Base-by-base conservation (phyloP, 2,797 vertebrate species). In the Kryptopterus vitreolus region DNA sequence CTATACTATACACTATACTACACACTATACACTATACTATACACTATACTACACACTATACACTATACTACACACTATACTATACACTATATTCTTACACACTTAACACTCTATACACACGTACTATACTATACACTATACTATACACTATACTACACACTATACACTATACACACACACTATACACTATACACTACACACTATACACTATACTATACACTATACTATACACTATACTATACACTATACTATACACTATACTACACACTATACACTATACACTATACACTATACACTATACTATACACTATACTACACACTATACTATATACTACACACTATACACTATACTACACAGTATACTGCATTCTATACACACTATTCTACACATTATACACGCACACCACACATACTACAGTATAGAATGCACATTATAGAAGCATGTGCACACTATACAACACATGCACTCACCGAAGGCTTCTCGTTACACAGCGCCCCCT, bases 191-290 rank as follows among this genome's bases (percentile, higher is more conserved):
- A 46, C 16, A 26, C 7, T 2, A 26, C 8, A 15, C 2, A 15
- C 8, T 1, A 29, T 15, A 6, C 13, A 61, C 15, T n/a, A n/a
- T n/a, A 61, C 13, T 9, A n/a, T 7, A 24, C 55, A 24, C 50
- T n/a, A n/a, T n/a, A n/a, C n/a, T n/a, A n/a, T n/a, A n/a, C n/a
- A 52, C 3, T 18, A 18, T 52, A 3, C 50, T 43, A 43, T 10
- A 43, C 6, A n/a, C n/a, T n/a, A n/a, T n/a, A n/a, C n/a, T n/a
- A n/a, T 92, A 91, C 62, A 15, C 46, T 15, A 46, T 24, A 26
- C 7, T 2, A 26, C 8, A 15, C 2, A 15, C 8, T 1, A 29
- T 15, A 6, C 13, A 61, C 15, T n/a, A n/a, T n/a, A 61, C 13
- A 10, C n/a, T 7, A 24, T n/a, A 24, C 50, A 52, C 3, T 18